phyloP scores from a whole-genome alignment of 2,797 vertebrate species.

The Catharus ustulatus region DNA sequence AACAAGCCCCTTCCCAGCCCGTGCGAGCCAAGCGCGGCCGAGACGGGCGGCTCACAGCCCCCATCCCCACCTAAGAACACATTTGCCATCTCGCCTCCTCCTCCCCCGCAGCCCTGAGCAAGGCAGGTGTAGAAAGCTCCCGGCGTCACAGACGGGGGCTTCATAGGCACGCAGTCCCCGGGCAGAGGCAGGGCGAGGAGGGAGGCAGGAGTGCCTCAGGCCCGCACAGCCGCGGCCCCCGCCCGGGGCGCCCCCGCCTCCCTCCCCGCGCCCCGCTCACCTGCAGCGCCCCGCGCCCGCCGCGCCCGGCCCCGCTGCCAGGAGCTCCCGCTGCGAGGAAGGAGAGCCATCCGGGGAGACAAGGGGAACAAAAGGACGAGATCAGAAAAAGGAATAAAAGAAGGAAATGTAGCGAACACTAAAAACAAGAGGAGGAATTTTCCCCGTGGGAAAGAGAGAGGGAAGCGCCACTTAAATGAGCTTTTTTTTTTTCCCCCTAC shows the following conservation, averaged over 20 bases:
- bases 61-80: neutral
- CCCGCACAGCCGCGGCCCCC: neutral
- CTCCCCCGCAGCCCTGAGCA: neutral
- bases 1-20: neutral
- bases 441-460: neutral
- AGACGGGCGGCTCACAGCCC: neutral
- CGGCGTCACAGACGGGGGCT: neutral
- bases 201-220: neutral
- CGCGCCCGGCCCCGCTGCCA: neutral
- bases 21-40: fast-evolving
- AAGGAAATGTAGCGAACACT: constrained; percentile 13
- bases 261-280: neutral
- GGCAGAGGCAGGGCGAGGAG: neutral
- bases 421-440: constrained; percentile 56
- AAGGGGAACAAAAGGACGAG: constrained; percentile 44
- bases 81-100: neutral
- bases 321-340: neutral
- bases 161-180: neutral
- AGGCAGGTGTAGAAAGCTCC: neutral
- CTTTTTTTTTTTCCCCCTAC: neutral
- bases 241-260: neutral
- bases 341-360: constrained; percentile 4
- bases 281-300: neutral
- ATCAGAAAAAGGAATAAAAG: constrained; percentile 44
- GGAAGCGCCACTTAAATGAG: neutral